Base-by-base conservation (phyloP, 2,113 vertebrate species). In the Gymnarchus niloticus region DNA sequence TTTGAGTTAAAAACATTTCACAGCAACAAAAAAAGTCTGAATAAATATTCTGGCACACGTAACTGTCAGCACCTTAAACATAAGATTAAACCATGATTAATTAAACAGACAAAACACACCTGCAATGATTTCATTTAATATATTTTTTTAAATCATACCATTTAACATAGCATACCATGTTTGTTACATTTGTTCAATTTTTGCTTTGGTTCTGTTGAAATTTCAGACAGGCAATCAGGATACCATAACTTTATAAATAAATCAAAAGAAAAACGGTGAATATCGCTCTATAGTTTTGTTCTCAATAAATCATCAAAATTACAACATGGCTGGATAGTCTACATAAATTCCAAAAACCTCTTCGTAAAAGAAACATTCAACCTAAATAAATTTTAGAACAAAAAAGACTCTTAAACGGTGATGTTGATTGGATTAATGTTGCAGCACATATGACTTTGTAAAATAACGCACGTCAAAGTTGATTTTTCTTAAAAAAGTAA, bases 171-270 rank as follows among this genome's bases (percentile, higher is more conserved):
- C 37, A 78, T 78, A 54, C 76, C 76, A 78, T 78, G 8, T 54
- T 54, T 54, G 14, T 48, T 78, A 78, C 44, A 78, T 78, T 46
- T 78, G 8, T 78, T 78, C 41, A 41, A 78, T 14, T 48, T 46
- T 78, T 37, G 37, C 44, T 48, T 78, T 44, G 0, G 76, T 78
- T 73, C 65, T 78, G 76, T 44, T 48, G 46, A 78, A 78, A 78
- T 78, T n/a, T 78, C 76, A 78, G 6, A 78, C 7, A 56, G 12
- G 49, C 19, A 46, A 80, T 73, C 69, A 77, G 69, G 54, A 83
- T 77, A 87, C 81, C 44, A 81, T 92, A 90, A 88, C 85, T 86
- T 89, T 85, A 48, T 56, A 83, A 82, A 49, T 77, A 82, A n/a
- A 25, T 81, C 1, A 21, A 25, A 54, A 49, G 3, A 46, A 14